These are phyloP conservation scores for Acanthochromis polyacanthus DNA, from an alignment of 2,113 vertebrate genomes.

Conservation along the genomic window DNA sequence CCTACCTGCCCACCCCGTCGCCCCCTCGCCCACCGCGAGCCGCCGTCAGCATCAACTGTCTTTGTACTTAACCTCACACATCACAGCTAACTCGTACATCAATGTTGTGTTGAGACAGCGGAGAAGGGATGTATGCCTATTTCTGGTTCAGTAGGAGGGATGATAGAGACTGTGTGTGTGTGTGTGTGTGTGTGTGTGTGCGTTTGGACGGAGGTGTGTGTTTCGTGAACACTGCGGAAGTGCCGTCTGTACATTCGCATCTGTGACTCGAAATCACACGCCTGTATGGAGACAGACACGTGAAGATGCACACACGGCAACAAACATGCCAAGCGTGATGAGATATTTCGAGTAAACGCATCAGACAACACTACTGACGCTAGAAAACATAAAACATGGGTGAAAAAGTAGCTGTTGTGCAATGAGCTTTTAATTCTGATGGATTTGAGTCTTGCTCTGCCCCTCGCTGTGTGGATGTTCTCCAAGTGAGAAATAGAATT, in stretches of 20 bases:
- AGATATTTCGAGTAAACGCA: too few relatives aligned
- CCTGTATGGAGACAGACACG: neutral
- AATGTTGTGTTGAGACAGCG: slow-evolving; percentile 69
- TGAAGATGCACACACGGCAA: neutral
- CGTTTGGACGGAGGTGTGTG: slow-evolving; percentile 47
- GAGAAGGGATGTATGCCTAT: slow-evolving; percentile 69
- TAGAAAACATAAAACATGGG: too few relatives aligned
- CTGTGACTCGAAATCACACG: slow-evolving; percentile 2
- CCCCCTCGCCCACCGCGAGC: slow-evolving; percentile 57
- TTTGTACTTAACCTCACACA: slow-evolving; percentile 81
- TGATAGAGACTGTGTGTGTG: slow-evolving; percentile 37
- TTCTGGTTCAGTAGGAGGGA: slow-evolving; percentile 71
- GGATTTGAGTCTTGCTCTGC: neutral
- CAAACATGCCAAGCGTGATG: neutral
- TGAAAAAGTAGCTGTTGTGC: neutral
- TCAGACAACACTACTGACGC: too few relatives aligned
- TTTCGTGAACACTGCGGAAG: slow-evolving; percentile 33
- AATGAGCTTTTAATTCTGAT: neutral
- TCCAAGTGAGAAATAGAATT: slow-evolving; percentile 2
- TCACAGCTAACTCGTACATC: slow-evolving; percentile 80
- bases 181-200: slow-evolving; percentile 27
- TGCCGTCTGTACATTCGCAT: slow-evolving; percentile 28
- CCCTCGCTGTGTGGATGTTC: neutral
- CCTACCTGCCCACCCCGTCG: slow-evolving; percentile 54
- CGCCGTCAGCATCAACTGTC: slow-evolving; percentile 65